Base-by-base conservation (phyloP, 2,888 invertebrate genomes). In the Tetropium fuscum region DNA sequence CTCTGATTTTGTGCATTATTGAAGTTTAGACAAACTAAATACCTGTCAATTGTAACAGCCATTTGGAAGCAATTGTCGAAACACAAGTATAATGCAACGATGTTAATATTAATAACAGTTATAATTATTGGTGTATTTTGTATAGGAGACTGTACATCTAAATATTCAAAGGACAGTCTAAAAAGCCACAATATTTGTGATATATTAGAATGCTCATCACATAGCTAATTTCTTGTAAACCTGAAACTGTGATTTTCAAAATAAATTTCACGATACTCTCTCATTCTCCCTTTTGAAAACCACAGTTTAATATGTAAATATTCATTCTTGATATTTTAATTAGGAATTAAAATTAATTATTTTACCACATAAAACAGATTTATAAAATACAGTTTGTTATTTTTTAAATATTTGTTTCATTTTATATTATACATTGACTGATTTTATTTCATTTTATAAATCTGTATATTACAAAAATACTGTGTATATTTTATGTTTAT, bases 141-240 rank as follows among this genome's bases (percentile, higher is more conserved):
- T 48, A 40, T 59, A 53, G 34, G 51, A 57, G 63, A 63, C 60
- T 59, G 62, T 65, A 48, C 38, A 11, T 18, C 19, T 40, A 27
- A 18, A 20, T 56, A 34, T 51, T 54, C 36, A 34, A 55, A 55
- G 45, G 59, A 60, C 69, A 69, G 69, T 72, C 67, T 58, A 68
- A 67, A 64, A 69, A 60, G 66, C 71, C 73, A 71, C 72, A 70
- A 60, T 68, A 70, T 74, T 78, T 80, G 79, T 80, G 79, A 80
- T 80, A 79, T 76, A 72, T 77, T 72, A 75, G 74, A 78, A 79
- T 79, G 78, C 79, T 79, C 78, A 78, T 78, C 75, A 77, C 76
- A 75, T 73, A 76, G 71, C 70, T 72, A 68, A 70, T 68, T 67
- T 49, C 47, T 60, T 51, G 49, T 55, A n/a, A n/a, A n/a, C n/a